Conservation (phyloP, 2,888 invertebrate species). For the Chrysolina haemoptera region DNA sequence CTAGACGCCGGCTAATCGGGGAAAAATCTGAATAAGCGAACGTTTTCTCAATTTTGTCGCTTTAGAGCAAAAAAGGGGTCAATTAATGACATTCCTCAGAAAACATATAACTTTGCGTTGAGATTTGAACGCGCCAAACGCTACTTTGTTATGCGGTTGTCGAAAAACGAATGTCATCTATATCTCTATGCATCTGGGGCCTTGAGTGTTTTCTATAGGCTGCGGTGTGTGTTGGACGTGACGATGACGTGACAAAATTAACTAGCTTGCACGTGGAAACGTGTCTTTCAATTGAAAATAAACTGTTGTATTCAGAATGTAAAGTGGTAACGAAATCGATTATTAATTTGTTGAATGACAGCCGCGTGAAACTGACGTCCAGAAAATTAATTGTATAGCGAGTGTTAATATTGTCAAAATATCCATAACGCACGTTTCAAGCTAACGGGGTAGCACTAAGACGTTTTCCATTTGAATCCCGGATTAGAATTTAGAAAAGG, state of each 20-base stretch:
- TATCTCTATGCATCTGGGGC: background rate
- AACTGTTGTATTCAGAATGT: conserved; percentile 1
- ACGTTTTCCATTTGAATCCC: too few species aligned
- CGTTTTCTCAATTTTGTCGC: too few species aligned
- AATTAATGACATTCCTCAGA: too few species aligned
- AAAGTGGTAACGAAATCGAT: conserved; percentile 8
- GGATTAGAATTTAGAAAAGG: too few species aligned
- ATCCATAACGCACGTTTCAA: background rate
- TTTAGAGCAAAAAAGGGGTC: too few species aligned
- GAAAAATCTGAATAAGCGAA: too few species aligned
- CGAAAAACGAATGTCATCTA: background rate
- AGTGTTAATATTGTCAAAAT: background rate
- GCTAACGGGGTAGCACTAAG: too few species aligned
- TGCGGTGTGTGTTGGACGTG: background rate
- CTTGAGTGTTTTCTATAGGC: background rate
- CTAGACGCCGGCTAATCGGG: too few species aligned
- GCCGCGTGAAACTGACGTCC: conserved; percentile 7
- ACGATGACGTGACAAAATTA: conserved; percentile 5
- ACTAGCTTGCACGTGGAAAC: conserved; percentile 20
- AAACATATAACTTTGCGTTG: too few species aligned
- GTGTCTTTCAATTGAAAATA: conserved; percentile 9
- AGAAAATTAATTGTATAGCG: conserved; percentile 6
- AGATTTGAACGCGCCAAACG: too few species aligned
- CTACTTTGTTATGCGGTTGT: too few species aligned
- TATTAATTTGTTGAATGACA: conserved; percentile 7